A percentile compares a stretch with the other conserved stretches of the same genome.
Evolutionary conservation across 2,888 invertebrate species (phyloP).

Genomic region (Coelogynopora nodosa): DNA sequence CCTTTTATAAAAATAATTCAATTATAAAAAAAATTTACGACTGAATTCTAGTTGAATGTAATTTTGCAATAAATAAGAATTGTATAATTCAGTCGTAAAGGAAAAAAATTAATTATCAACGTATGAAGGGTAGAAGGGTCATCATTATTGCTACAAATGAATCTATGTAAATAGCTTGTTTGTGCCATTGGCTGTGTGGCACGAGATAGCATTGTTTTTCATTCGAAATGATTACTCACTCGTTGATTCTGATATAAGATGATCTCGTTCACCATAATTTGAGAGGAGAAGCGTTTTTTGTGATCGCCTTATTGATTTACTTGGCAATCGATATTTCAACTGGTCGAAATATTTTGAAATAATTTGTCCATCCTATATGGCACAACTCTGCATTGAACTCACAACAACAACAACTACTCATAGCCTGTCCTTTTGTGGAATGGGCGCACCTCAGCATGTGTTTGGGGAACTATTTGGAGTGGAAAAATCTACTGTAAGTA

Average conservation of each 20-base stretch:
- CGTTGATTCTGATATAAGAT: background rate
- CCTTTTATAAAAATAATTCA: background rate
- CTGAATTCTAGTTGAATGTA: conserved; percentile 9
- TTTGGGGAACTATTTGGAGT: conserved; percentile 23
- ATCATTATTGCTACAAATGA: background rate
- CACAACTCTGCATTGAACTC: conserved; percentile 25
- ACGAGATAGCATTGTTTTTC: background rate
- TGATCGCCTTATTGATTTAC: background rate
- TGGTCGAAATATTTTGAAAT: background rate
- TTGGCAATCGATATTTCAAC: background rate
- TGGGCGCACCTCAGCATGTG: conserved; percentile 18
- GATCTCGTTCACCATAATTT: conserved; percentile 6
- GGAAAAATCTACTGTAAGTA: conserved; percentile 5
- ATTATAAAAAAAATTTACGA: background rate
- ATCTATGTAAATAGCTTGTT: background rate
- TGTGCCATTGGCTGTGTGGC: background rate
- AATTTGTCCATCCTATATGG: background rate
- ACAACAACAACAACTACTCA: conserved; percentile 9
- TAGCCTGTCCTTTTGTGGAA: conserved; percentile 1
- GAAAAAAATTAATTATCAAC: background rate
- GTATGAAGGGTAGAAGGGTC: background rate
- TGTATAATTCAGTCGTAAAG: background rate
- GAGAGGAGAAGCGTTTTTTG: conserved; percentile 8
- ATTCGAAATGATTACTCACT: background rate
- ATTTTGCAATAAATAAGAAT: background rate